phyloP scores from a whole-genome alignment of 1,140 invertebrate genomes.

The Mactra quadrangularis region DNA sequence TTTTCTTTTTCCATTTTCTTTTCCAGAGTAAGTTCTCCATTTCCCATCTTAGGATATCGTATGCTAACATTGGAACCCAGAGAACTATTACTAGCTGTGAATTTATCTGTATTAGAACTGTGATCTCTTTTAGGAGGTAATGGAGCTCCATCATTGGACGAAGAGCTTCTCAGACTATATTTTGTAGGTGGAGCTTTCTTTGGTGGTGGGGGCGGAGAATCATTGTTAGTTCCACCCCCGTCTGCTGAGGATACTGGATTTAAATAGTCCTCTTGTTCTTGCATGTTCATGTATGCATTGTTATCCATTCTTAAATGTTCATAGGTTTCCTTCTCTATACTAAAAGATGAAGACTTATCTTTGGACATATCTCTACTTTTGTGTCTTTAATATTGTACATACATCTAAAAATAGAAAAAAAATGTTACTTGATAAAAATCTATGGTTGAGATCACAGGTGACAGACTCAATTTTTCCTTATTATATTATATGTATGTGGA shows the following conservation, averaged over 20 bases:
- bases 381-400: too few relatives aligned
- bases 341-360: slow-evolving; percentile 2
- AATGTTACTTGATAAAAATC: too few relatives aligned
- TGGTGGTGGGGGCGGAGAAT: neutral
- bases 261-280: slow-evolving; percentile 36
- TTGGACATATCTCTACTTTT: slow-evolving; percentile 1
- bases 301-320: slow-evolving; percentile 26
- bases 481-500: too few relatives aligned
- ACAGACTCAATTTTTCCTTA: too few relatives aligned
- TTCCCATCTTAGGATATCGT: slow-evolving; percentile 10
- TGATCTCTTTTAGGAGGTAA: slow-evolving; percentile 25
- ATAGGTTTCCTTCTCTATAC: slow-evolving; percentile 18
- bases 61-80: neutral
- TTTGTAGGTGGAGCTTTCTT: neutral
- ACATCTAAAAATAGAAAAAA: too few relatives aligned
- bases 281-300: slow-evolving; percentile 28
- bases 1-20: slow-evolving; percentile 18
- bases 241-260: neutral
- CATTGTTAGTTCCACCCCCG: neutral
- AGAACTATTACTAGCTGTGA: neutral
- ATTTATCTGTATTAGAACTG: neutral
- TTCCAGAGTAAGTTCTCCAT: slow-evolving; percentile 20
- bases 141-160: neutral
- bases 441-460: too few relatives aligned
- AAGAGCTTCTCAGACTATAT: neutral